phyloP scores from a whole-genome alignment of 2,888 invertebrate species.

The Marronus borbonicus region DNA sequence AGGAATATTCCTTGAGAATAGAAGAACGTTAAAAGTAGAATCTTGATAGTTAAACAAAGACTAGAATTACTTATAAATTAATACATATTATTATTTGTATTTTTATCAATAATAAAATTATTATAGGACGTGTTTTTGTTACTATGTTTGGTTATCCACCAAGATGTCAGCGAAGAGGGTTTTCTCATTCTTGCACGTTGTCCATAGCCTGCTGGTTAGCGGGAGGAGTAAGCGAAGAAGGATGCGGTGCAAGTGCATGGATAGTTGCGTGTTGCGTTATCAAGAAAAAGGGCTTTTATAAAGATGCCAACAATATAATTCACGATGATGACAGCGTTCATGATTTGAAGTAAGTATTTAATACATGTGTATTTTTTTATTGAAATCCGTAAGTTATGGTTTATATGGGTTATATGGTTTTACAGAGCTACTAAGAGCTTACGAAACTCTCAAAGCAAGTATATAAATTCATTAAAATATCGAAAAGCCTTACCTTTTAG shows the following conservation, averaged over 20 bases:
- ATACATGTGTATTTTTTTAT: background rate
- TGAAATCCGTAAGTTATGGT: too few relatives aligned
- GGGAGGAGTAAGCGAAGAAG: slow-evolving; percentile 78
- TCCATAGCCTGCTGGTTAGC: slow-evolving; percentile 84
- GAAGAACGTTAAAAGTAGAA: background rate
- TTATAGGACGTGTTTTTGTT: slow-evolving; percentile 72
- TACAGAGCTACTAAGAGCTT: too few relatives aligned
- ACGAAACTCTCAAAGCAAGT: too few relatives aligned
- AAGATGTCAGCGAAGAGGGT: slow-evolving; percentile 74
- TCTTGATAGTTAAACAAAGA: background rate
- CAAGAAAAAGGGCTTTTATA: slow-evolving; percentile 59
- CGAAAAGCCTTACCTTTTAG: too few relatives aligned
- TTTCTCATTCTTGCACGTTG: slow-evolving; percentile 79
- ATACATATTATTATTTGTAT: background rate
- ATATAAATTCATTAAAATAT: too few relatives aligned
- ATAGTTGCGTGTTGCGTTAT: slow-evolving; percentile 81
- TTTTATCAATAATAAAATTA: slow-evolving; percentile 12
- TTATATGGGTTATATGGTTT: too few relatives aligned
- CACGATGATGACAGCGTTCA: slow-evolving; percentile 53
- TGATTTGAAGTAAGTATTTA: slow-evolving; percentile 57
- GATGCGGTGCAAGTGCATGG: slow-evolving; percentile 80
- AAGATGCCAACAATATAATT: slow-evolving; percentile 42
- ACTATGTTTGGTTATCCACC: slow-evolving; percentile 75
- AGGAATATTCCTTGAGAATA: too few relatives aligned
- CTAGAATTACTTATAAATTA: background rate